Base-by-base conservation (phyloP, 2,797 vertebrate genomes). In the Anguilla obscura region DNA sequence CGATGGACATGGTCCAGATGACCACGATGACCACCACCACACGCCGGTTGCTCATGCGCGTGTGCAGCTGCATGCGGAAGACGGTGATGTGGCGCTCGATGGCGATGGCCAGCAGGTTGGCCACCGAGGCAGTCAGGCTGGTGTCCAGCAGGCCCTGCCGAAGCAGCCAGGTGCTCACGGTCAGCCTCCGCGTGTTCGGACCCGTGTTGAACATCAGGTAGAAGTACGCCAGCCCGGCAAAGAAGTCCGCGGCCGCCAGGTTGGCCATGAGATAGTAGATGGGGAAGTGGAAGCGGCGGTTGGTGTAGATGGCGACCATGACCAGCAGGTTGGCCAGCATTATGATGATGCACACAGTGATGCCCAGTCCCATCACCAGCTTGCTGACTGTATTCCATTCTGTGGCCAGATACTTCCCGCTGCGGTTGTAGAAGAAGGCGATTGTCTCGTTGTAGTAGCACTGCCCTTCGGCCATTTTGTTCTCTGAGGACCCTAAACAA, bases 251-350 rank as follows among this genome's bases (percentile, higher is more conserved):
- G 83, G 99, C 99, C 0, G 99, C 99, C 93, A 99, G 95, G 92
- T 99, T 99, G 90, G 99, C 99, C 99, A 99, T 99, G 94, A 99
- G 95, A 94, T 99, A 99, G 97, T 99, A 99, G 95, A 99, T 99
- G 95, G 99, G 99, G 91, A 99, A 99, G 93, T 99, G 99, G 95
- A 99, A 99, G 88, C 98, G 96, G 27, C 98, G 97, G 96, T 99
- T 99, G 94, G 99, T 97, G 1, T 99, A 99, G 94, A 99, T 99
- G 90, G 99, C 99, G 89, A 99, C 97, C 98, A 99, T 99, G 93
- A 99, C 99, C 85, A 99, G 96, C 1, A 99, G 94, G 95, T 99
- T 99, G 94, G 99, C 98, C 86, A 99, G 93, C 99, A 99, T 99
- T 95, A 99, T 99, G 94, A 99, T 99, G 95, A 99, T 97, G 90